phyloP scores from a whole-genome alignment of 1,140 invertebrate genomes.

The Samia ricini region DNA sequence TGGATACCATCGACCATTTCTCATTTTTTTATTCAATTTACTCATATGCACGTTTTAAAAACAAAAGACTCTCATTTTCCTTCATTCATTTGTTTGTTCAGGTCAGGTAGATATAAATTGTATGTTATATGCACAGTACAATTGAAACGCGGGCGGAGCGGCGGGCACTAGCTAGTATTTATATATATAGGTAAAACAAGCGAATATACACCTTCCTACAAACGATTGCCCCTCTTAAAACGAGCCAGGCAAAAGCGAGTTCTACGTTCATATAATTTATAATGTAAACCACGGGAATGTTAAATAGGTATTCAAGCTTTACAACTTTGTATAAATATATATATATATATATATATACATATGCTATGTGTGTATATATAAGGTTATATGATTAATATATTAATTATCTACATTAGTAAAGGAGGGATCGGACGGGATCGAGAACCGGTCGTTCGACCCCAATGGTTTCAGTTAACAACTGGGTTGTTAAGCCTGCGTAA shows the following conservation, averaged over 20 bases:
- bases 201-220: background rate
- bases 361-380: no score
- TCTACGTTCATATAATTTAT: background rate
- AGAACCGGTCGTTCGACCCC: background rate
- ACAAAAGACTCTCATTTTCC: no score
- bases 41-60: no score
- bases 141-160: no score
- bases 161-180: no score
- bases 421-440: background rate
- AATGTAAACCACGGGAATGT: background rate
- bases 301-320: background rate
- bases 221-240: background rate
- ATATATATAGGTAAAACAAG: no score
- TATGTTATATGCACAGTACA: no score
- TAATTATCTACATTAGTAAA: background rate
- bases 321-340: background rate
- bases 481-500: constrained; percentile 2
- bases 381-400: background rate
- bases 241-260: background rate
- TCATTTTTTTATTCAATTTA: no score
- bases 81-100: no score
- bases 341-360: no score
- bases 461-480: constrained; percentile 6
- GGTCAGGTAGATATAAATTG: no score
- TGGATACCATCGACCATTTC: no score